Evolutionary conservation across 2,888 invertebrate species (phyloP).

Genomic region (Xanthia togata): DNA sequence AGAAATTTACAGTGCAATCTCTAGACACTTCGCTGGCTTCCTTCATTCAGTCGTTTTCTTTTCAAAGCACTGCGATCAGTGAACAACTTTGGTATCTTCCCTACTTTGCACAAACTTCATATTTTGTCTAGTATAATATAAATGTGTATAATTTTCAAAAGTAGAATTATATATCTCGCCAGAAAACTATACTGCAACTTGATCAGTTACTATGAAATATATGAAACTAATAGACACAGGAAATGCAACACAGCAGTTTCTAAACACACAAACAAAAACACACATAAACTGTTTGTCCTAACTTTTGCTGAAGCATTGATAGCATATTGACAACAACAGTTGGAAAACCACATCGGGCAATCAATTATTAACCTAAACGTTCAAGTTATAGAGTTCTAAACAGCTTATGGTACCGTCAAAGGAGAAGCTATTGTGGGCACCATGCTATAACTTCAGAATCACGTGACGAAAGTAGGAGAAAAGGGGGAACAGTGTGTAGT

Average conservation of each 20-base stretch:
- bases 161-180: not conserved
- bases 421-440: constrained; percentile 1
- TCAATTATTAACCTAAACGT: not conserved
- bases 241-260: constrained; percentile 3
- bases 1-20: too few species aligned
- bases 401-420: not conserved
- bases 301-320: constrained; percentile 60
- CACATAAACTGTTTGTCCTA: constrained; percentile 36
- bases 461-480: constrained; percentile 25
- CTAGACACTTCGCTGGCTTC: constrained; percentile 5
- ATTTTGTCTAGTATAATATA: not conserved
- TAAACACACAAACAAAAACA: constrained; percentile 33
- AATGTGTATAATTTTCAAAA: not conserved
- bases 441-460: constrained; percentile 16
- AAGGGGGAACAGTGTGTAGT: not conserved
- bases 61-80: constrained; percentile 12
- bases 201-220: not conserved
- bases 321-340: constrained; percentile 46
- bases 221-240: constrained; percentile 1
- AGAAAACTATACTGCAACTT: not conserved
- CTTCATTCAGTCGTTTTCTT: constrained; percentile 3
- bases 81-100: not conserved
- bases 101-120: not conserved
- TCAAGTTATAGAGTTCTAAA: not conserved
- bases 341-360: not conserved